A percentile compares a stretch with the other conserved stretches of the same genome.
Conservation (phyloP, 1,140 invertebrate genomes). For the Nilaparvata lugens region DNA sequence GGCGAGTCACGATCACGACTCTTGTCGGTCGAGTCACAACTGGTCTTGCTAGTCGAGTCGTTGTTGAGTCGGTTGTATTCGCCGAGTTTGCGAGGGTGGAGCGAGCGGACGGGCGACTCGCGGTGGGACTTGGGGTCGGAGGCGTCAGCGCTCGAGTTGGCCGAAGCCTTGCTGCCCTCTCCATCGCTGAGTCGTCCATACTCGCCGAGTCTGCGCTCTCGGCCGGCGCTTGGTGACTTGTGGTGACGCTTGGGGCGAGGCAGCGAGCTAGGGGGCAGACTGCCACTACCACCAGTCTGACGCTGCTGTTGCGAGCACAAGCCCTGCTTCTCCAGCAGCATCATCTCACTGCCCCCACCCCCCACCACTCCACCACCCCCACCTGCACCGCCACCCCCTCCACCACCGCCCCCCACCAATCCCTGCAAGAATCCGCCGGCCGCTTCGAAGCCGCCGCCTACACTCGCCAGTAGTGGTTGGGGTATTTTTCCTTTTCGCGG, state of each 20-base stretch:
- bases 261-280: constrained; percentile 53
- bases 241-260: constrained; percentile 52
- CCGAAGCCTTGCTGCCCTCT: constrained; percentile 20
- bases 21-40: constrained; percentile 4
- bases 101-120: constrained; percentile 11
- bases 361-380: constrained; percentile 32
- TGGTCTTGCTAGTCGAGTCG: constrained; percentile 20
- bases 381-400: constrained; percentile 33
- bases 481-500: constrained; percentile 73
- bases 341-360: constrained; percentile 44
- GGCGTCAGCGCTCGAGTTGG: constrained; percentile 17
- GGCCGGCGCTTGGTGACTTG: constrained; percentile 43
- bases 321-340: constrained; percentile 65
- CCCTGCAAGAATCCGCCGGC: constrained; percentile 43
- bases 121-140: constrained; percentile 1
- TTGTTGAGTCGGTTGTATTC: constrained; percentile 28
- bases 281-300: constrained; percentile 43
- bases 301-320: constrained; percentile 61
- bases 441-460: constrained; percentile 44
- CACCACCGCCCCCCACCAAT: constrained; percentile 28
- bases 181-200: constrained; percentile 27
- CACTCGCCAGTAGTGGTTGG: constrained; percentile 69
- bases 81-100: constrained; percentile 23
- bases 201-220: constrained; percentile 22
- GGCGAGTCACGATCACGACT: constrained; percentile 17